A percentile compares a stretch with the other conserved stretches of the same genome.
Conservation (phyloP, 1,140 invertebrate genomes). For the Drosophila littoralis region DNA sequence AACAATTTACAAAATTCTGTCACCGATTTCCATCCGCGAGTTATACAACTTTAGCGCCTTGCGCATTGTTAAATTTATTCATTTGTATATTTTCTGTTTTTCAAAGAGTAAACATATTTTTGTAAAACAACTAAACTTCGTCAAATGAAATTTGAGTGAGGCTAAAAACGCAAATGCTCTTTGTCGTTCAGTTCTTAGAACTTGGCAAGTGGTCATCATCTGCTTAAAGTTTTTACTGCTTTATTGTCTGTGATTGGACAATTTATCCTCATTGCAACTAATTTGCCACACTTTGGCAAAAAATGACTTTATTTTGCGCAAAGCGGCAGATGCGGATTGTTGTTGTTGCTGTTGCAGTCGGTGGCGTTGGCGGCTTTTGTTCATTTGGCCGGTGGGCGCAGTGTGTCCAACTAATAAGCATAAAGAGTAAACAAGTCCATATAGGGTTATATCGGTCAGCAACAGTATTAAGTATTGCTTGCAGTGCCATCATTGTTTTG, state of each 20-base stretch:
- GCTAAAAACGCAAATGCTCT: not conserved
- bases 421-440: slow-evolving; percentile 80
- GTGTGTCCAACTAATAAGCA: slow-evolving; percentile 69
- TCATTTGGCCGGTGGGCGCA: slow-evolving; percentile 42
- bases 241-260: slow-evolving; percentile 37
- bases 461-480: slow-evolving; percentile 32
- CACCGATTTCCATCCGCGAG: no score
- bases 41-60: no score
- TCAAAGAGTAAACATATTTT: no score
- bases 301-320: slow-evolving; percentile 47
- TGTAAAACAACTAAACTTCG: no score
- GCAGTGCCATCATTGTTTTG: slow-evolving; percentile 53
- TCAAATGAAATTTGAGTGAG: no score
- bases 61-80: no score
- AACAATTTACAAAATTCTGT: no score
- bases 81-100: no score
- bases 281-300: slow-evolving; percentile 50
- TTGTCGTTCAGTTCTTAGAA: slow-evolving; percentile 12
- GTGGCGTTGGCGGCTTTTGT: slow-evolving; percentile 35
- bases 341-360: not conserved
- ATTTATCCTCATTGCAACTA: slow-evolving; percentile 51
- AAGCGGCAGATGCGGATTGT: slow-evolving; percentile 14
- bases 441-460: slow-evolving; percentile 74
- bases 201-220: slow-evolving; percentile 28
- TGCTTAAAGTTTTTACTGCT: slow-evolving; percentile 16